Percentiles rank a stretch among this genome's conserved stretches.
Evolutionary conservation across 2,888 invertebrate species (phyloP).

Genomic region (Torymus aiolomorphi): DNA sequence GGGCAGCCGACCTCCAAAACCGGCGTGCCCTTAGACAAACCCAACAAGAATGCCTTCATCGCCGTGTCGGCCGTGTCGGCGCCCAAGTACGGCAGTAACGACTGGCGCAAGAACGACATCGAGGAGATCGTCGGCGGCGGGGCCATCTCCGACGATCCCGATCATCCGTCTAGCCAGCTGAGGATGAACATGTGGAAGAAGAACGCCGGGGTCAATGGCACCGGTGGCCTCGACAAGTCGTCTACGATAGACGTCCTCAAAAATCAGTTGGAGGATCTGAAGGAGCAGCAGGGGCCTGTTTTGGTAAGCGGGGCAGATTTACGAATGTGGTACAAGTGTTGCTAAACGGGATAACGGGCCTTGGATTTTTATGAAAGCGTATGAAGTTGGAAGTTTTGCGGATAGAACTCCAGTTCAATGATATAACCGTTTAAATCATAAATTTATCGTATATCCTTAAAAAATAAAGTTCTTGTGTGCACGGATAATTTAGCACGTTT

Average conservation of each 20-base stretch:
- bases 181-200: conserved; percentile 66
- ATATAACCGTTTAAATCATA: no score
- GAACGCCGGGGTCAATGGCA: conserved; percentile 56
- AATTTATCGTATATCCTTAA: no score
- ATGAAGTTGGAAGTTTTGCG: no score
- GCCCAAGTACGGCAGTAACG: conserved; percentile 67
- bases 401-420: no score
- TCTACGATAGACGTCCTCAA: conserved; percentile 66
- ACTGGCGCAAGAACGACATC: conserved; percentile 71
- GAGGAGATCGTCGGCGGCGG: conserved; percentile 65
- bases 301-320: conserved; percentile 37
- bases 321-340: no score
- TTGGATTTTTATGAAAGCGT: no score
- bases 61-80: conserved; percentile 71
- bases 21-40: conserved; percentile 31
- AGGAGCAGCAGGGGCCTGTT: conserved; percentile 54
- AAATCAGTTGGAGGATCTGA: conserved; percentile 69
- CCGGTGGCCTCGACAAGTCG: conserved; percentile 51
- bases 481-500: no score
- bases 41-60: conserved; percentile 69
- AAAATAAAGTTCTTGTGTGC: no score
- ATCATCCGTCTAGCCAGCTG: conserved; percentile 65
- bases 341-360: no score
- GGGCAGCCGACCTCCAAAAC: conserved; percentile 55
- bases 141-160: conserved; percentile 58